These are phyloP conservation scores for Drosophila mojavensis DNA, from an alignment of 1,140 invertebrate species.

Conservation along the genomic window DNA sequence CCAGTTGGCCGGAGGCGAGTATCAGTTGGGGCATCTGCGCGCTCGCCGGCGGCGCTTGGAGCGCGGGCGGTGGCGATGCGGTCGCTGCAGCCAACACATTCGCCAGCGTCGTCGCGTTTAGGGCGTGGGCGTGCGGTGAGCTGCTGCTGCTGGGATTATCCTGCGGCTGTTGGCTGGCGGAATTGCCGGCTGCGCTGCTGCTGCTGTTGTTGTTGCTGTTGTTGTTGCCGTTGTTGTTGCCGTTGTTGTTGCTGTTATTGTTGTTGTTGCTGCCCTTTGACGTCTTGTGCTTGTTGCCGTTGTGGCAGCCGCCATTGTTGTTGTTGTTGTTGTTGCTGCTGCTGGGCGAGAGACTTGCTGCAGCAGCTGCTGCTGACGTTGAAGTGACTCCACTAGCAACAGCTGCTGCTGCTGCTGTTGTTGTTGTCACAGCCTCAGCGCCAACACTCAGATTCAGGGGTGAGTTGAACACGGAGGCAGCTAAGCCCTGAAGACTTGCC, in stretches of 20 bases:
- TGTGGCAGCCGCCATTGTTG: conserved; percentile 26
- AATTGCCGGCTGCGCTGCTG: conserved; percentile 48
- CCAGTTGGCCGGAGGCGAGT: conserved; percentile 94
- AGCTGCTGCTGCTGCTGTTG: conserved; percentile 61
- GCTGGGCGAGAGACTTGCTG: conserved; percentile 30
- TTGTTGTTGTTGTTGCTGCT: conserved; percentile 13
- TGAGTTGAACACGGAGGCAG: conserved; percentile 89
- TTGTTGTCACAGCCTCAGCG: conserved; percentile 77
- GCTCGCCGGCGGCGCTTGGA: conserved; percentile 85
- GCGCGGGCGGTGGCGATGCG: conserved; percentile 84
- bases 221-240: not conserved
- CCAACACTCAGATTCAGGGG: conserved; percentile 92
- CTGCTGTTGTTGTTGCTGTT: conserved; percentile 10
- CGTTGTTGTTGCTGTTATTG: no score
- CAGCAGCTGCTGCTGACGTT: conserved; percentile 43
- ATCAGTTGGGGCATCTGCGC: conserved; percentile 86
- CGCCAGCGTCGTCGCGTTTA: conserved; percentile 70
- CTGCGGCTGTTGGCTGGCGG: conserved; percentile 55
- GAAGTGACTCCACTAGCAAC: conserved; percentile 77
- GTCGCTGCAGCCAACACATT: conserved; percentile 77
- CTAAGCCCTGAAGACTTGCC: conserved; percentile 90
- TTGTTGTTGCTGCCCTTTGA: conserved; percentile 43
- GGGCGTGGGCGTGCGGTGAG: conserved; percentile 59
- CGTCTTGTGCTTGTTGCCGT: conserved; percentile 63
- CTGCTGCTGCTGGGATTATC: conserved; percentile 72